Conservation (phyloP, 2,797 vertebrate species). For the Synaphobranchus kaupii region DNA sequence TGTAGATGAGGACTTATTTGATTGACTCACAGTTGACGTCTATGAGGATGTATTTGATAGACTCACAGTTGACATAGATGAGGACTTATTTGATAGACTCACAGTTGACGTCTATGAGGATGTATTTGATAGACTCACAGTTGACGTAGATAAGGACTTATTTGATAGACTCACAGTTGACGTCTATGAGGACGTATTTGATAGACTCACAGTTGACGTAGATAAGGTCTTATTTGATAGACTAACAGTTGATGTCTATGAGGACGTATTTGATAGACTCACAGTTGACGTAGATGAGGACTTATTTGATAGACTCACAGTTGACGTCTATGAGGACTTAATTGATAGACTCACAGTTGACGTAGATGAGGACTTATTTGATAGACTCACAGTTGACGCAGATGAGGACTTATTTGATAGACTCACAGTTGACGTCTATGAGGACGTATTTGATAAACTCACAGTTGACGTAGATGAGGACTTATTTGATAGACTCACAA, state of each 20-base stretch:
- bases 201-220: constrained; percentile 82
- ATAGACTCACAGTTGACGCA: too few relatives aligned
- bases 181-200: constrained; percentile 81
- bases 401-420: too few relatives aligned
- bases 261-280: constrained; percentile 83
- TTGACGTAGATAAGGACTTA: constrained; percentile 82
- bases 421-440: too few relatives aligned
- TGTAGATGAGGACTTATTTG: constrained; percentile 81
- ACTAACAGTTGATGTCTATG: constrained; percentile 81
- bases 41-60: constrained; percentile 81
- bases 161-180: constrained; percentile 78
- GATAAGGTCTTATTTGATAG: constrained; percentile 81
- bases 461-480: constrained; percentile 77
- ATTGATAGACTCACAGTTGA: too few relatives aligned
- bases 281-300: constrained; percentile 83
- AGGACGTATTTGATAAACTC: constrained; percentile 45
- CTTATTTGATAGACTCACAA: constrained; percentile 79
- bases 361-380: too few relatives aligned
- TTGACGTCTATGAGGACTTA: constrained; percentile 82
- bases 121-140: constrained; percentile 79
- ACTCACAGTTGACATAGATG: constrained; percentile 82
- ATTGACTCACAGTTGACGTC: constrained; percentile 82
- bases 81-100: constrained; percentile 83
- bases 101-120: constrained; percentile 83
- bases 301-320: constrained; percentile 77